Base-by-base conservation (phyloP, 2,113 vertebrate species). In the Boulengeromyrus knoepffleri region DNA sequence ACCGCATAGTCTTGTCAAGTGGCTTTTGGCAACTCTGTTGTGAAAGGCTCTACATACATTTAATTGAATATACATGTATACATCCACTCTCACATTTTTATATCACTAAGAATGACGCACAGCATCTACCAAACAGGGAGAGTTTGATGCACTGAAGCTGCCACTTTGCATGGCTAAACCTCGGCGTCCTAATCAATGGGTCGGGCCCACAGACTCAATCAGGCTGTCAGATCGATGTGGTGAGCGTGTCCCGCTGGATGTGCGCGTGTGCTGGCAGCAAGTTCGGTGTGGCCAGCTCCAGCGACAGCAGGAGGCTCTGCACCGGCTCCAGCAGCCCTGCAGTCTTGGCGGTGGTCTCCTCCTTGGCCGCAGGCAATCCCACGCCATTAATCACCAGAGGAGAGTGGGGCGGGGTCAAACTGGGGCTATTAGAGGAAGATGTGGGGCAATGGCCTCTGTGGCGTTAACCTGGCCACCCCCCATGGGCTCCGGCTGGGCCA, bases 371-470 rank as follows among this genome's bases (percentile, higher is more conserved):
- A 58, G 85, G 90, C 83, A 91, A 92, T 92, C 86, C 88, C 66
- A 88, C 88, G 91, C 88, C 92, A 93, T 93, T 93, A 93, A 93
- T 93, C 93, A 93, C 87, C 88, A 45, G 90, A 90, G 90, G 90
- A 90, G 90, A 90, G 89, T 88, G 89, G 89, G 92, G 88, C 66
- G 80, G 92, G 93, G 93, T 93, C 92, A 93, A 93, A 93, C 91
- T 92, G 92, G 87, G 92, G 92, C 93, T 93, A 93, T 93, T 93
- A 93, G 91, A 93, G 92, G 89, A 92, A 93, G 92, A 92, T 90
- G 89, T 84, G 89, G 91, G 92, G 92, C 91, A 86, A 42, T 62
- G 89, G 90, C 90, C 92, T 91, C 91, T 91, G 92, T 91, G 92
- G 92, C 91, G 90, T 91, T 93, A 92, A 92, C 92, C 91, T 90